Conservation (phyloP, 2,113 vertebrate genomes). For the Petrocephalus microphthalmus region DNA sequence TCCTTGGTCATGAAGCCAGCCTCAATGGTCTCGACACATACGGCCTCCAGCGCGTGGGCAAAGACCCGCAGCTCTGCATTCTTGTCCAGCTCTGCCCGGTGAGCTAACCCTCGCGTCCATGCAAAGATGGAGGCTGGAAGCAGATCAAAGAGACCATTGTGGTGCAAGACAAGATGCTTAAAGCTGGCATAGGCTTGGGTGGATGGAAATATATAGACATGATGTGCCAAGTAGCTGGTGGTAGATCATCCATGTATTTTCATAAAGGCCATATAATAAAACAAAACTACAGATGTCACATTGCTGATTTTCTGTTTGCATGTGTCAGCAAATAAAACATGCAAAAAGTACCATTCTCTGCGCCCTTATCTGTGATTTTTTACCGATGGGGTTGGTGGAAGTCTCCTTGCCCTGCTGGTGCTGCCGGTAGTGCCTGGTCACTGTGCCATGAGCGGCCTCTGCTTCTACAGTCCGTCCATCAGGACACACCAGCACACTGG, state of each 20-base stretch:
- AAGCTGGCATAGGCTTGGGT: not conserved
- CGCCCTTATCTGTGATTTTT: constrained; percentile 35
- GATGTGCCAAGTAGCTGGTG: no score
- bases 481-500: constrained; percentile 89
- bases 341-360: not conserved
- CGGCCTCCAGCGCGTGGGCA: constrained; percentile 77
- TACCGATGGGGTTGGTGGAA: constrained; percentile 96
- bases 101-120: constrained; percentile 86
- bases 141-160: not conserved
- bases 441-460: constrained; percentile 91
- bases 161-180: not conserved
- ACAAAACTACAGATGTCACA: not conserved
- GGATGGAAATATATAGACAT: no score
- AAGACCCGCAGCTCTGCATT: constrained; percentile 76
- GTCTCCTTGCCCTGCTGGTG: constrained; percentile 96
- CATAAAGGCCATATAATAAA: not conserved
- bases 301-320: not conserved
- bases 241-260: not conserved
- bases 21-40: constrained; percentile 93
- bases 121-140: constrained; percentile 92
- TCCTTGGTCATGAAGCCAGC: constrained; percentile 98
- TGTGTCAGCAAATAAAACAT: not conserved
- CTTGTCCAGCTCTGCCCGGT: constrained; percentile 85
- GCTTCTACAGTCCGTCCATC: constrained; percentile 93
- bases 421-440: constrained; percentile 91